Conservation (phyloP, 2,113 vertebrate species). For the Clarias macrocephalus region DNA sequence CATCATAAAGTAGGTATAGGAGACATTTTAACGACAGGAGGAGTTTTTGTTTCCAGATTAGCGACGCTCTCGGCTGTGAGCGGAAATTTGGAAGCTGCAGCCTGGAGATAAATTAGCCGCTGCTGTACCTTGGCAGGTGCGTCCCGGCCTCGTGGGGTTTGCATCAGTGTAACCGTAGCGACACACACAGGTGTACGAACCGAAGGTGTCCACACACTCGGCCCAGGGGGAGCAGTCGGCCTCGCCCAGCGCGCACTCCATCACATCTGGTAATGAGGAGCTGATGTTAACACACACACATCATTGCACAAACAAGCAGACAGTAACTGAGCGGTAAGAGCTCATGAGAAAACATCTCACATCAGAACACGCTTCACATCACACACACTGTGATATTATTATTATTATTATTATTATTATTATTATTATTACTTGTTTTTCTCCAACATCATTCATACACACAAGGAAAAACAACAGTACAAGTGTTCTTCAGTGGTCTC, state of each 20-base stretch:
- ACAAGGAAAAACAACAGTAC: background rate
- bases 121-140: conserved; percentile 75
- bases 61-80: background rate
- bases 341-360: background rate
- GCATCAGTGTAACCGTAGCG: conserved; percentile 58
- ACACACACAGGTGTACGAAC: conserved; percentile 79
- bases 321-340: conserved; percentile 17
- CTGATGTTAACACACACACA: conserved; percentile 2
- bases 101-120: background rate
- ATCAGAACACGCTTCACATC: background rate
- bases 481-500: background rate
- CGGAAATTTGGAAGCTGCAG: background rate
- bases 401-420: no score
- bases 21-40: no score
- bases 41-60: background rate
- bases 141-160: conserved; percentile 68
- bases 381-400: background rate
- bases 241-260: conserved; percentile 74
- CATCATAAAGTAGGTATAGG: no score
- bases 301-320: conserved; percentile 27
- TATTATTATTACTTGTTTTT: background rate
- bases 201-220: conserved; percentile 72
- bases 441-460: background rate
- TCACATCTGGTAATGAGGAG: conserved; percentile 67
- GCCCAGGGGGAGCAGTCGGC: conserved; percentile 76